These are phyloP conservation scores for Acanthurus tractus DNA, from an alignment of 2,797 vertebrate species.

Conservation along the genomic window DNA sequence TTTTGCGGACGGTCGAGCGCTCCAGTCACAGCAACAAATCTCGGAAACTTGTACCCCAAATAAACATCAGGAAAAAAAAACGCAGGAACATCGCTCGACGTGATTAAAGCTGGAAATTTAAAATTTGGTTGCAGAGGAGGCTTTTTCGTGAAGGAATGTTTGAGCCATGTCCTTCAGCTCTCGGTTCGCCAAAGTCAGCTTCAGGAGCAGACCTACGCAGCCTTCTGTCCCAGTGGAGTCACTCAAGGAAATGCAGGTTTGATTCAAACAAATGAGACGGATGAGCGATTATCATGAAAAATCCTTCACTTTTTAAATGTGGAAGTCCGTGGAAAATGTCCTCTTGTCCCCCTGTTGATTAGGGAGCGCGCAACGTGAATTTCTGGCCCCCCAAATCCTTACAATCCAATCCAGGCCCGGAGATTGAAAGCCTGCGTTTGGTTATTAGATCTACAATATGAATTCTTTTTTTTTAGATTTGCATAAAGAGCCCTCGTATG, in stretches of 20 bases:
- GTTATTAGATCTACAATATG: neutral
- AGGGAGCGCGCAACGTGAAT: neutral
- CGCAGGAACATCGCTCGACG: neutral
- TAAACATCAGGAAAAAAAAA: neutral
- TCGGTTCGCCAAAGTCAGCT: constrained; percentile 69
- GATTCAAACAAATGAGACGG: neutral
- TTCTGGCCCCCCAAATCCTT: neutral
- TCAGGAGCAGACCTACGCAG: constrained; percentile 65
- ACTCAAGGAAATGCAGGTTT: constrained; percentile 82
- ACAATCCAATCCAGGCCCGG: neutral
- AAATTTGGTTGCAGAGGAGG: neutral
- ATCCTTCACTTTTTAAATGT: neutral
- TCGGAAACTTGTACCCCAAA: neutral
- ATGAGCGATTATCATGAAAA: neutral
- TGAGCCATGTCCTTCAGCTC: constrained; percentile 72
- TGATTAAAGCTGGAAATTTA: neutral
- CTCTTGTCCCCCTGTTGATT: neutral
- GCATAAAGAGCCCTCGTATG: neutral
- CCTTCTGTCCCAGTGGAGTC: constrained; percentile 62
- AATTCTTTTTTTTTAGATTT: neutral
- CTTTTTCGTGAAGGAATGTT: constrained; percentile 35
- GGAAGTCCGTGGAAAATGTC: neutral
- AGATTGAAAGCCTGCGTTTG: neutral
- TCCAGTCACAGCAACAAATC: neutral
- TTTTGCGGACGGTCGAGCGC: neutral